Base-by-base conservation (phyloP, 2,797 vertebrate species). In the Vireo griseus region DNA sequence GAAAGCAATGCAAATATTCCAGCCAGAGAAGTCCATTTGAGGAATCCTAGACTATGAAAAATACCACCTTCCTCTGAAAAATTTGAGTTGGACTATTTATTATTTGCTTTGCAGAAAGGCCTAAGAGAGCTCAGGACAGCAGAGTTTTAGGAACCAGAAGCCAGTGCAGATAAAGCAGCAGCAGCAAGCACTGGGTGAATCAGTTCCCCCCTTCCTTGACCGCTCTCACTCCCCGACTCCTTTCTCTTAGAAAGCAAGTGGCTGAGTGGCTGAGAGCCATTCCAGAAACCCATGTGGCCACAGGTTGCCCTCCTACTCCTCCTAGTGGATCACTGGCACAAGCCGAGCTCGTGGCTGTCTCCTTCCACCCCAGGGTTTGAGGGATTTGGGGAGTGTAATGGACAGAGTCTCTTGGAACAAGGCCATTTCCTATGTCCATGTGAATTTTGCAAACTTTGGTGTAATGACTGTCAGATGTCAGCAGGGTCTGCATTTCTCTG, bases 221-320 rank as follows among this genome's bases (percentile, higher is more conserved):
- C 0, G 1, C 15, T 29, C 37, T 44, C 1, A 0, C 71, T 51
- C 33, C 5, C 31, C 0, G 3, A 14, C n/a, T 74, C 26, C 17
- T 19, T 33, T 28, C 54, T 63, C 31, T 44, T n/a, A 16, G 61
- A 66, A 59, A 73, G 3, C 6, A 4, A 59, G 44, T 5, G 33
- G 20, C 73, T 1, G 0, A 59, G 44, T 5, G 33, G 20, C 73
- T 1, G 0, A 86, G 45, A 87, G 47, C 67, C 26, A 10, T 69
- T 65, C 22, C 31, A 39, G 75, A 26, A 6, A 10, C 16, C 11
- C 2, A 6, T 5, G 22, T 35, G 52, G 57, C 52, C 29, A 20
- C 73, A 22, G 0, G 1, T 78, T 96, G 90, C 82, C 89, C 91
- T 86, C 63, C 87, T 88, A 87, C 96, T 93, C 95, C 91, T 92